These are phyloP conservation scores for Phrynosoma platyrhinos DNA, from an alignment of 2,113 vertebrate genomes.

Conservation along the genomic window DNA sequence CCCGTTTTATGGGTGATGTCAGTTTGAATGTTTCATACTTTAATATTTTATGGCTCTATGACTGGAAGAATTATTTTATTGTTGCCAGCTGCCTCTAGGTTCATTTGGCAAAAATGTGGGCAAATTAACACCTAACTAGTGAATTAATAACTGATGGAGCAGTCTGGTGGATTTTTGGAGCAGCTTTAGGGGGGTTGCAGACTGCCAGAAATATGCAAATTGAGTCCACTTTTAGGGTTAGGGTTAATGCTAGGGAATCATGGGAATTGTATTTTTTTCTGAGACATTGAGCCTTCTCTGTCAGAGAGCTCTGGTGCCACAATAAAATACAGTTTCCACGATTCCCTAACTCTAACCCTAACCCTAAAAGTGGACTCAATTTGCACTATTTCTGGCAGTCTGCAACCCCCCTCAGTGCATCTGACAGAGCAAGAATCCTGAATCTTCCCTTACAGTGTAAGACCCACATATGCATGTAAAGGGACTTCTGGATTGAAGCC, in stretches of 20 bases:
- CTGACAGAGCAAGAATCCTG: neutral
- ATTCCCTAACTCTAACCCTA: too few species aligned
- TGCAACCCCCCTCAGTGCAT: too few species aligned
- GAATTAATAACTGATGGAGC: neutral
- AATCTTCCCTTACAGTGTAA: neutral
- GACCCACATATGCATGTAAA: neutral
- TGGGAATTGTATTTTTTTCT: too few species aligned
- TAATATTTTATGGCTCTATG: neutral
- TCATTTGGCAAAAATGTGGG: neutral
- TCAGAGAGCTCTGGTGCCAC: too few species aligned
- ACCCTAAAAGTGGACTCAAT: too few species aligned
- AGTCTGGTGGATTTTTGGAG: neutral
- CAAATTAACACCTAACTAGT: neutral
- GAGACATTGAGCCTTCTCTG: too few species aligned
- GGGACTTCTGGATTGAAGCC: neutral
- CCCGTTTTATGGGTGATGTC: neutral
- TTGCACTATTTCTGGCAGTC: too few species aligned
- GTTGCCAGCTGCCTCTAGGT: neutral
- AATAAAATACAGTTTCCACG: too few species aligned
- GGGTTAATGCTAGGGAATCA: too few species aligned
- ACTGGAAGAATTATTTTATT: neutral
- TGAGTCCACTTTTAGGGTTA: too few species aligned
- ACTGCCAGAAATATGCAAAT: too few species aligned
- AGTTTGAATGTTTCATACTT: neutral
- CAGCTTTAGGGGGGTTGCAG: too few species aligned